These are phyloP conservation scores for Phalanger gymnotis DNA, from an alignment of 2,797 vertebrate genomes.

Conservation along the genomic window DNA sequence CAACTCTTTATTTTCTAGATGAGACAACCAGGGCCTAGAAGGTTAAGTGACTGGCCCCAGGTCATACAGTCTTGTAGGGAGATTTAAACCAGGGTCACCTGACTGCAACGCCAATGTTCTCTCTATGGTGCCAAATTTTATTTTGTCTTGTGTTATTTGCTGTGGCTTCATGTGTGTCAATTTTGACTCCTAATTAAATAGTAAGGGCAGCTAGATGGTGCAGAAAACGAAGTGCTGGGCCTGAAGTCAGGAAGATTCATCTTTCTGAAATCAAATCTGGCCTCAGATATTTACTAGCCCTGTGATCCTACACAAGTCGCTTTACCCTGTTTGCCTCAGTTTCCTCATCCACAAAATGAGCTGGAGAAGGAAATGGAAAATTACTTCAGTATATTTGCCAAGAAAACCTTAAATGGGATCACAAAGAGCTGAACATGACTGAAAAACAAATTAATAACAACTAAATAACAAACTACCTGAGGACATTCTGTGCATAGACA, in stretches of 20 bases:
- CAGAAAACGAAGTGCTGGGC: neutral
- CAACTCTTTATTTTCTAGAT: neutral
- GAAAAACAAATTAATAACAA: neutral
- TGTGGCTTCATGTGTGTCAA: neutral
- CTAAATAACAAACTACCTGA: neutral
- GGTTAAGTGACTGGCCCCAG: neutral
- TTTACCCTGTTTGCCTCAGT: neutral
- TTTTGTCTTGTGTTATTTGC: neutral
- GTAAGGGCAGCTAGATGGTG: neutral
- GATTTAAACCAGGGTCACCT: neutral
- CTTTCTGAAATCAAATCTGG: neutral
- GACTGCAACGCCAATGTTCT: neutral
- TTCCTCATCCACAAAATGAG: neutral
- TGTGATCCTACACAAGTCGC: rapidly evolving
- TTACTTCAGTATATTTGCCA: neutral
- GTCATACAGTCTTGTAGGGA: neutral
- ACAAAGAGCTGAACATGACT: neutral
- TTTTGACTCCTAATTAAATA: neutral
- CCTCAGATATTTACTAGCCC: neutral
- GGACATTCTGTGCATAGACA: neutral
- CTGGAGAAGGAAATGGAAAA: neutral
- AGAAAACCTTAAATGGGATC: neutral
- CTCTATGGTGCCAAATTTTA: neutral
- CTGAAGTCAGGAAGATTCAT: rapidly evolving
- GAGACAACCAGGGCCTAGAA: neutral